Conservation (phyloP, 2,797 vertebrate genomes). For the Onychomys leucogaster region DNA sequence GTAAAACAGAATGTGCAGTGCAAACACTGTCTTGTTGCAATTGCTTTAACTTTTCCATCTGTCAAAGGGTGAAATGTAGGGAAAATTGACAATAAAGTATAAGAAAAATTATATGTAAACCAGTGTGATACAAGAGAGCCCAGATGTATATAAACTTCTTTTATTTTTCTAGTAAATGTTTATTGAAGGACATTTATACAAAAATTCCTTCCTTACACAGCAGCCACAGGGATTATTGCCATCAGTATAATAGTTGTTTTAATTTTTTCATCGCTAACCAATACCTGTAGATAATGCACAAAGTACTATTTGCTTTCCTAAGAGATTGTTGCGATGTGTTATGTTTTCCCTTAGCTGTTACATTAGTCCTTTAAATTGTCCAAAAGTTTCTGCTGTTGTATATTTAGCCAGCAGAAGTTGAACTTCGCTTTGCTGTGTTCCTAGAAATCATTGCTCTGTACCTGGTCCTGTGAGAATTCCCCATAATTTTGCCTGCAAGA, state of each 20-base stretch:
- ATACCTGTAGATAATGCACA: neutral
- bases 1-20: neutral
- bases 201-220: neutral
- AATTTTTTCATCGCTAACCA: neutral
- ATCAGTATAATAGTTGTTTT: neutral
- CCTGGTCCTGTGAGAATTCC: neutral
- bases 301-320: neutral
- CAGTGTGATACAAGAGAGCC: neutral
- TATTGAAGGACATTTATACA: neutral
- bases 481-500: neutral
- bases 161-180: neutral
- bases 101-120: neutral
- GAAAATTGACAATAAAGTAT: neutral
- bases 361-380: neutral
- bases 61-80: neutral
- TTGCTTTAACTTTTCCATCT: neutral
- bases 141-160: neutral
- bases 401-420: neutral
- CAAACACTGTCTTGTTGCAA: neutral
- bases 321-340: neutral
- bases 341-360: neutral
- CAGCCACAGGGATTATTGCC: neutral
- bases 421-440: neutral
- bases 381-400: neutral
- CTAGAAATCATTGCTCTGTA: neutral